These are phyloP conservation scores for Pogoniulus pusillus DNA, from an alignment of 2,797 vertebrate species.

Conservation along the genomic window DNA sequence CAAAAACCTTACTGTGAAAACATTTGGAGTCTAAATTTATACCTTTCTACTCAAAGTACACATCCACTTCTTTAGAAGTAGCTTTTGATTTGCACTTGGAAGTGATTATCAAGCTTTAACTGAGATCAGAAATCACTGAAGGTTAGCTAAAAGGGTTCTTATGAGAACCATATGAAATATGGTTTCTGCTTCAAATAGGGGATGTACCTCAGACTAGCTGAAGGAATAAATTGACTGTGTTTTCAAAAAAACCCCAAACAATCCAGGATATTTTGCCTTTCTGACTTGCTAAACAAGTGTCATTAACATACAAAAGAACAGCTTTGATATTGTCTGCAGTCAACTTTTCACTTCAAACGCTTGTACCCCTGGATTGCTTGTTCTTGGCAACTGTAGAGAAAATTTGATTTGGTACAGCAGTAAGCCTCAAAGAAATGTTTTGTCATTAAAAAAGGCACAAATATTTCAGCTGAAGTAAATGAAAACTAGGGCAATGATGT, in stretches of 20 bases:
- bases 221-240: neutral
- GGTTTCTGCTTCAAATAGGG: neutral
- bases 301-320: neutral
- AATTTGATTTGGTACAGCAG: neutral
- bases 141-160: neutral
- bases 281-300: neutral
- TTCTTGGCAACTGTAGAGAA: neutral
- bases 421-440: neutral
- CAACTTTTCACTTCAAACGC: neutral
- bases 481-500: neutral
- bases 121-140: neutral
- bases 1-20: neutral
- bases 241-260: neutral
- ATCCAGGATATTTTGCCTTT: neutral
- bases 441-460: neutral
- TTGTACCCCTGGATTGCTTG: neutral
- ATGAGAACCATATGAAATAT: neutral
- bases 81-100: constrained; percentile 23
- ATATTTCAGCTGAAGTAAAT: neutral
- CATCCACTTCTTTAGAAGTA: neutral
- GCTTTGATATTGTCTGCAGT: neutral
- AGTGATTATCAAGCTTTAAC: neutral
- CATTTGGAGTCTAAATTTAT: constrained; percentile 15
- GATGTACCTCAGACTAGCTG: neutral
- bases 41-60: neutral